phyloP scores from a whole-genome alignment of 2,113 vertebrate genomes.

The Columba janthina region DNA sequence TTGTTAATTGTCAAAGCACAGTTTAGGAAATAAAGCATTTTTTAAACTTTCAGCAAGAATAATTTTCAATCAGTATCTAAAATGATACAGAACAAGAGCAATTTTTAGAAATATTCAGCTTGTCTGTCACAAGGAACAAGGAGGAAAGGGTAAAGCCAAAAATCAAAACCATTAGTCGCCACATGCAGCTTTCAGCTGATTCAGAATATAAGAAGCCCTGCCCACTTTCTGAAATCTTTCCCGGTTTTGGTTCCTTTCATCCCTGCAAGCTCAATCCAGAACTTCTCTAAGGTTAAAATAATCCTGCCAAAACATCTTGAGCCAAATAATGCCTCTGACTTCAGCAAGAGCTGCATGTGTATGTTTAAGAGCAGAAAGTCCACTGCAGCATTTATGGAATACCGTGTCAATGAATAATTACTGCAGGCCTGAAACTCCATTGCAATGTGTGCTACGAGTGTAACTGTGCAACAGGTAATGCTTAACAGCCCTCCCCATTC shows the following conservation, averaged over 20 bases:
- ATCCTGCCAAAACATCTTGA: background rate
- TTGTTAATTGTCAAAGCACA: background rate
- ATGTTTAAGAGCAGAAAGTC: background rate
- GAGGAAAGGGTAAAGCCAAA: background rate
- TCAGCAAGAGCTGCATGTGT: background rate
- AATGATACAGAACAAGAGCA: background rate
- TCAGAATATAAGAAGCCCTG: background rate
- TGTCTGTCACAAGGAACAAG: background rate
- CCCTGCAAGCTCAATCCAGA: background rate
- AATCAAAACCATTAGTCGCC: background rate
- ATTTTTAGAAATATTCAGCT: background rate
- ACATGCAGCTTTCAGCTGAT: background rate
- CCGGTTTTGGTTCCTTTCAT: background rate
- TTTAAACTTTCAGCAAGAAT: background rate
- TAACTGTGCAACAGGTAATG: background rate
- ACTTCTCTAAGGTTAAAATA: background rate
- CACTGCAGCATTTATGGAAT: background rate
- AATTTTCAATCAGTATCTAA: background rate
- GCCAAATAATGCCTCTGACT: background rate
- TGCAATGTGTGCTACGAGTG: fast-evolving
- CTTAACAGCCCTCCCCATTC: background rate
- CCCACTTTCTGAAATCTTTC: background rate
- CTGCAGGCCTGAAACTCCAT: background rate
- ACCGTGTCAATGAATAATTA: fast-evolving
- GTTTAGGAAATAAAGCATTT: background rate